A percentile compares a stretch with the other conserved stretches of the same genome.
Conservation (phyloP, 92 coral and sea anemone genomes). For the Porites divaricata region DNA sequence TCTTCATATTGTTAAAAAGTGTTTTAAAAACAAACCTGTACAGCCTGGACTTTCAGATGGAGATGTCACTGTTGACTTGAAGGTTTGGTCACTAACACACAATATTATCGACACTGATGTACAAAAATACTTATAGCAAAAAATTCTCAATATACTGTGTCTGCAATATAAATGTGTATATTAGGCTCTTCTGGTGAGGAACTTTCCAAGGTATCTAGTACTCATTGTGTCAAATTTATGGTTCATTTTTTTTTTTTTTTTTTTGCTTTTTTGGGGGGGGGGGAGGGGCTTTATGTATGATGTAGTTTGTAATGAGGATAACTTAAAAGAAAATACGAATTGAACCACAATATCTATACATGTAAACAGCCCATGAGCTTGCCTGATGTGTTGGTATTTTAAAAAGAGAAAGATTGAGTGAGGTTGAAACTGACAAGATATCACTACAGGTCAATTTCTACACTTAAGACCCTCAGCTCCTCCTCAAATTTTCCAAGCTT, state of each 20-base stretch:
- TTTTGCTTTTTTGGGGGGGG: no score
- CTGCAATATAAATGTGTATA: constrained; percentile 23
- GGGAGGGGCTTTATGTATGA: background rate
- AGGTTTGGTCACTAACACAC: background rate
- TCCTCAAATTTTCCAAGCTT: background rate
- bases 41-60: background rate
- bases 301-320: background rate
- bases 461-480: background rate
- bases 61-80: background rate
- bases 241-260: background rate
- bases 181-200: background rate
- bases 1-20: background rate
- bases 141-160: background rate
- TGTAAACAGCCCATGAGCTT: no score
- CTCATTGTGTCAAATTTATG: no score
- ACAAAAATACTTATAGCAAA: background rate
- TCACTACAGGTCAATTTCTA: no score
- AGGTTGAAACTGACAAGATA: no score
- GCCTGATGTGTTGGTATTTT: no score
- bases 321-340: no score
- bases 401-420: no score
- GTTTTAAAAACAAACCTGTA: constrained; percentile 21
- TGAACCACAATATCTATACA: no score
- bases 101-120: constrained; percentile 5
- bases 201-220: no score